A percentile compares a stretch with the other conserved stretches of the same genome.
Conservation (phyloP, 2,888 invertebrate species). For the Amphimallon solstitiale region DNA sequence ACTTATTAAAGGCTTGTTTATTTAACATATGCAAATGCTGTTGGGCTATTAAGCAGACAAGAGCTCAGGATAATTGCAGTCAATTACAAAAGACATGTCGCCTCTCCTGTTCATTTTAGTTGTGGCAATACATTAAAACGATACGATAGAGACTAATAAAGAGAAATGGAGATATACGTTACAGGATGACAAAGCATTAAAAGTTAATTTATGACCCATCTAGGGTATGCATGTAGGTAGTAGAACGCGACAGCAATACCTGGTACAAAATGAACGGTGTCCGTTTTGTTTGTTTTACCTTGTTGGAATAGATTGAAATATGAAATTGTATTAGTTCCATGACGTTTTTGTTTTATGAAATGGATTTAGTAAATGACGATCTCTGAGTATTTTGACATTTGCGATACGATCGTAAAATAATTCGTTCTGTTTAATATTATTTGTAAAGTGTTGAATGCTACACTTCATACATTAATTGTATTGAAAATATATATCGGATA, state of each 20-base stretch:
- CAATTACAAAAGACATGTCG: conserved; percentile 28
- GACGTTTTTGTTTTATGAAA: conserved; percentile 19
- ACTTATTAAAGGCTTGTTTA: too few relatives aligned
- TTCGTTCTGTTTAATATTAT: too few relatives aligned
- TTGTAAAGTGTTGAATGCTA: too few relatives aligned
- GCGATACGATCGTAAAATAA: too few relatives aligned
- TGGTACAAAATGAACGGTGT: conserved; percentile 19
- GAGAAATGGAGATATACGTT: conserved; percentile 26
- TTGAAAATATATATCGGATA: too few relatives aligned
- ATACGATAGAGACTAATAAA: conserved; percentile 26
- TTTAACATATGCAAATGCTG: conserved; percentile 7
- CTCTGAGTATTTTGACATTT: too few relatives aligned
- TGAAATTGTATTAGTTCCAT: conserved; percentile 19
- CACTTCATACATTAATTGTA: too few relatives aligned
- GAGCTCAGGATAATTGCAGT: conserved; percentile 15
- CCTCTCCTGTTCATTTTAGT: neutral
- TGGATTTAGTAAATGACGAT: conserved; percentile 5
- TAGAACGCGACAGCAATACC: conserved; percentile 14
- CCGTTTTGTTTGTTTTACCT: conserved; percentile 21
- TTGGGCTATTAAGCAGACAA: conserved; percentile 1
- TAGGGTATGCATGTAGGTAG: conserved; percentile 8
- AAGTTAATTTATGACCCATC: conserved; percentile 32
- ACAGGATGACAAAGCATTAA: conserved; percentile 29
- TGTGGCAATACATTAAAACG: conserved; percentile 23
- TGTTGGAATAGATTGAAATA: conserved; percentile 9